These are phyloP conservation scores for Lacerta viridis DNA, from an alignment of 2,797 vertebrate genomes.

Conservation along the genomic window DNA sequence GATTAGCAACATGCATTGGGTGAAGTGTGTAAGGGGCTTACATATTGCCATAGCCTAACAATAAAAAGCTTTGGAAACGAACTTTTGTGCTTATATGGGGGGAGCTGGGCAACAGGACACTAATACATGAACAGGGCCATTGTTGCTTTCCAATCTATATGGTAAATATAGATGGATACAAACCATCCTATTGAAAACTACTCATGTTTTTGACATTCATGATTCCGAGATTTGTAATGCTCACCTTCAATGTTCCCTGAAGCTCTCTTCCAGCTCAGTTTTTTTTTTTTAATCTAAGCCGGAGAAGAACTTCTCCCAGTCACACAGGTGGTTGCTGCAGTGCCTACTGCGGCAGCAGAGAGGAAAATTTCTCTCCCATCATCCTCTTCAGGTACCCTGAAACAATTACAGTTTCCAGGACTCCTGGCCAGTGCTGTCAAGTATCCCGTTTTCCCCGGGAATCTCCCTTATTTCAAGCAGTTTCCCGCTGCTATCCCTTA, in stretches of 20 bases:
- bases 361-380: no score
- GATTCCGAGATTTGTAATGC: neutral
- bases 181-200: neutral
- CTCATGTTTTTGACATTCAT: neutral
- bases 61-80: no score
- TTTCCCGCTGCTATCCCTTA: no score
- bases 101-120: no score
- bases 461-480: no score
- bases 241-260: neutral
- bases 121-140: neutral
- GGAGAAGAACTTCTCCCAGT: neutral
- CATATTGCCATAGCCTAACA: no score
- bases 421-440: no score
- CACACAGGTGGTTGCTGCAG: neutral
- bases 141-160: slow-evolving; percentile 55
- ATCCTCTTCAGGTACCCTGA: neutral
- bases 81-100: no score
- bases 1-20: no score
- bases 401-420: neutral
- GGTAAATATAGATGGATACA: slow-evolving; percentile 66
- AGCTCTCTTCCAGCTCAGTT: neutral
- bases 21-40: no score
- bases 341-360: no score
- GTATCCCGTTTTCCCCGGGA: no score
- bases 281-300: neutral